Conservation (phyloP, 2,113 vertebrate genomes). For the Diadophis punctatus region DNA sequence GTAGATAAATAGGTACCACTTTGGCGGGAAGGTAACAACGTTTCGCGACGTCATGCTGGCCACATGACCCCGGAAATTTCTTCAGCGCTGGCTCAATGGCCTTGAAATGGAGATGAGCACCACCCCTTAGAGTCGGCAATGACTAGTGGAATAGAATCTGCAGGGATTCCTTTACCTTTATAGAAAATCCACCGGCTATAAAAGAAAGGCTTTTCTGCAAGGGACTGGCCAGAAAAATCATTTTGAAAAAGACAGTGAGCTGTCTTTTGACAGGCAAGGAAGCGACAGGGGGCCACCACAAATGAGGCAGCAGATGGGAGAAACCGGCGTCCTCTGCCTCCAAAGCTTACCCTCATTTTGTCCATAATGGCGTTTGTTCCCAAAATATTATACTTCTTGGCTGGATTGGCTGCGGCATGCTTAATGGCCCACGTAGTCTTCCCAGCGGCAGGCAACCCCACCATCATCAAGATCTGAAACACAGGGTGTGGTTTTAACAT, state of each 20-base stretch:
- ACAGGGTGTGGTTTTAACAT: background rate
- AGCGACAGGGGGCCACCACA: background rate
- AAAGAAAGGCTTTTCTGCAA: background rate
- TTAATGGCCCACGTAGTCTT: constrained; percentile 90
- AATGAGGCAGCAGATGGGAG: background rate
- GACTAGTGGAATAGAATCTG: background rate
- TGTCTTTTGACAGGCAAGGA: background rate
- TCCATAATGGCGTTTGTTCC: constrained; percentile 95
- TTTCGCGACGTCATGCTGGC: no score
- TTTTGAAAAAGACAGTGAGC: background rate
- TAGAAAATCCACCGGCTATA: background rate
- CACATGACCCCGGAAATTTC: no score
- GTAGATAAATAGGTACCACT: no score
- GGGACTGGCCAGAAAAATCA: background rate
- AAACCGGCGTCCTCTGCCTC: background rate
- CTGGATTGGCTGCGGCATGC: constrained; percentile 76
- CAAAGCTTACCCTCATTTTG: constrained; percentile 83
- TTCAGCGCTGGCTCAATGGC: no score
- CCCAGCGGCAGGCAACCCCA: constrained; percentile 85
- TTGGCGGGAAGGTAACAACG: no score
- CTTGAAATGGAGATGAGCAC: no score
- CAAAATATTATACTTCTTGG: constrained; percentile 89
- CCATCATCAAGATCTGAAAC: constrained; percentile 88
- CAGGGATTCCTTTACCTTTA: background rate
- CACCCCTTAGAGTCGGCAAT: no score